A percentile compares a stretch with the other conserved stretches of the same genome.
phyloP scores from a whole-genome alignment of 2,888 invertebrate species.

The Acanthococcus lagerstroemiae region DNA sequence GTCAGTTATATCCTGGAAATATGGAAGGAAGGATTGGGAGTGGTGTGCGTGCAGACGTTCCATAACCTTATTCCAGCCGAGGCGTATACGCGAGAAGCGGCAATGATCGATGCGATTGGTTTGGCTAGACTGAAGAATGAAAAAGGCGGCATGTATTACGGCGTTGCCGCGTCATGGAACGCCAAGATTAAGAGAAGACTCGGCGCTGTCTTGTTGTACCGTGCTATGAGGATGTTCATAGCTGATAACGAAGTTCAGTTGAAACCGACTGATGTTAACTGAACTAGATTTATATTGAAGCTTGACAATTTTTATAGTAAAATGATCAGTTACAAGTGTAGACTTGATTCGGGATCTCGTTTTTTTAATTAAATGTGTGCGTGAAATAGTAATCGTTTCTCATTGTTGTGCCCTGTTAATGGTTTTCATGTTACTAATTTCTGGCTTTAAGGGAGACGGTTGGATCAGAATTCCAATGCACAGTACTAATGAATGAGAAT shows the following conservation, averaged over 20 bases:
- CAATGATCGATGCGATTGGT: conserved; percentile 83
- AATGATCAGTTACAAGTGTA: neutral
- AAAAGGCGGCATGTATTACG: conserved; percentile 74
- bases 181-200: conserved; percentile 57
- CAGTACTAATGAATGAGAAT: too few relatives aligned
- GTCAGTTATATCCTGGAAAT: conserved; percentile 72
- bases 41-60: conserved; percentile 82
- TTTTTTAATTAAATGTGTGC: too few relatives aligned
- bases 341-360: too few relatives aligned
- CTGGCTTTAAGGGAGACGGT: too few relatives aligned
- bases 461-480: too few relatives aligned
- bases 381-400: neutral
- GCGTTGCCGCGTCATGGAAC: conserved; percentile 63
- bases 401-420: too few relatives aligned
- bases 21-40: conserved; percentile 73
- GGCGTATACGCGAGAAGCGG: conserved; percentile 86
- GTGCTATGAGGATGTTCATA: conserved; percentile 72
- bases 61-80: conserved; percentile 84
- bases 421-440: too few relatives aligned
- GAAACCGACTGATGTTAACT: conserved; percentile 46
- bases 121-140: conserved; percentile 64
- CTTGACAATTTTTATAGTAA: neutral
- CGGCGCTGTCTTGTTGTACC: conserved; percentile 68
- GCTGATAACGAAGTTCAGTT: conserved; percentile 83
- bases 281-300: neutral